A percentile compares a stretch with the other conserved stretches of the same genome.
Conservation (phyloP, 2,888 invertebrate genomes). For the Drosophila ustulata region DNA sequence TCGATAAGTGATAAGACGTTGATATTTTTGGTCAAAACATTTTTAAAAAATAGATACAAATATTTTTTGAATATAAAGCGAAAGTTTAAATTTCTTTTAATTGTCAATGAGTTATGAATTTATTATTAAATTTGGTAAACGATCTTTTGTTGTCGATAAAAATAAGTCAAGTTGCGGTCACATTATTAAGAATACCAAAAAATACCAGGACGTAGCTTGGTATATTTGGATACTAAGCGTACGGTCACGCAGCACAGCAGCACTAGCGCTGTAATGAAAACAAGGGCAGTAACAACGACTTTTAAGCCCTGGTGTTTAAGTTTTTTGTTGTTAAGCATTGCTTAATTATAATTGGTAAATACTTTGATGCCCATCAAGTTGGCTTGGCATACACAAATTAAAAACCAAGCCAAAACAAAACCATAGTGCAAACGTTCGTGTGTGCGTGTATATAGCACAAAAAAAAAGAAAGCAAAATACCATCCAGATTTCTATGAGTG, state of each 20-base stretch:
- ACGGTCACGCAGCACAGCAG: background rate
- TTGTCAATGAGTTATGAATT: no score
- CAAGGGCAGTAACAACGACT: conserved; percentile 47
- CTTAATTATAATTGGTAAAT: conserved; percentile 68
- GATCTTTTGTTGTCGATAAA: no score
- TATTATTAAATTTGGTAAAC: no score
- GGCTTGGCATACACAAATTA: background rate
- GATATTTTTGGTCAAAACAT: no score
- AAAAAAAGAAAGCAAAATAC: background rate
- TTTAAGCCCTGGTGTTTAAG: conserved; percentile 57
- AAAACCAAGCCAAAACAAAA: background rate
- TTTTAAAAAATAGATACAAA: no score
- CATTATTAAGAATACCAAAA: background rate
- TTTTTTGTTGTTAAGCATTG: conserved; percentile 68
- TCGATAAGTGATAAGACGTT: no score
- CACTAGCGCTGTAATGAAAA: conserved; percentile 17
- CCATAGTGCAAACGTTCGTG: background rate
- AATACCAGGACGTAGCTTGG: conserved; percentile 8
- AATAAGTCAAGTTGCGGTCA: no score
- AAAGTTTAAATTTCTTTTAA: no score
- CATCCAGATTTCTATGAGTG: conserved; percentile 3
- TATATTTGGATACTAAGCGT: background rate
- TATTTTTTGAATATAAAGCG: no score
- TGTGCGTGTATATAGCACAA: background rate
- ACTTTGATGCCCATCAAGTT: conserved; percentile 9